Conservation (phyloP, 2,113 vertebrate genomes). For the Corvus moneduloides region DNA sequence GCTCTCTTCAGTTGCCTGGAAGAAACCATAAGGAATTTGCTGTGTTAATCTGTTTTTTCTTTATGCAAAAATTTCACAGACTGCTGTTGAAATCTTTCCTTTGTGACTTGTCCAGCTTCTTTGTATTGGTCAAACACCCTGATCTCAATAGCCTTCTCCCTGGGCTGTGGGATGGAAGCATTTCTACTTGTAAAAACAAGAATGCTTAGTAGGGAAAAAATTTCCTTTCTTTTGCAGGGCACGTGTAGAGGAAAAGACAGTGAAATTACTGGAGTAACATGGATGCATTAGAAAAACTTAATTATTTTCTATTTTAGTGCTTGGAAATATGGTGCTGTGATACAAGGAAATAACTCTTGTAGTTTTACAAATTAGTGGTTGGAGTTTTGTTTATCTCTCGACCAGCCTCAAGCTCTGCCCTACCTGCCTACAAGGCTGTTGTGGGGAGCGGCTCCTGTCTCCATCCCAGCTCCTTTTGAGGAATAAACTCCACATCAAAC, state of each 20-base stretch:
- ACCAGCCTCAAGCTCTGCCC: background rate
- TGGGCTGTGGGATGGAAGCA: background rate
- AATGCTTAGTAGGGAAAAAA: background rate
- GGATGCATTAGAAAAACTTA: background rate
- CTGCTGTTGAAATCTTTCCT: background rate
- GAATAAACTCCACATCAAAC: background rate
- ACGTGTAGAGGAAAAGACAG: background rate
- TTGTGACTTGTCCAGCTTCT: background rate
- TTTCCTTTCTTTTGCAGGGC: background rate
- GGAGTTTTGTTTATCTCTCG: background rate
- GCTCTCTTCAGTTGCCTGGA: background rate
- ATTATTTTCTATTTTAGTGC: background rate
- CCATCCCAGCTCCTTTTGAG: fast-evolving
- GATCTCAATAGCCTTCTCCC: background rate
- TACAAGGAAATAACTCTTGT: background rate
- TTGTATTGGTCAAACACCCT: background rate
- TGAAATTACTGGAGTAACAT: background rate
- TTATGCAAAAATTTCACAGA: background rate
- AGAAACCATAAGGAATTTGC: background rate
- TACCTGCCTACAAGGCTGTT: background rate
- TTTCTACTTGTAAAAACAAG: background rate
- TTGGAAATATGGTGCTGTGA: background rate
- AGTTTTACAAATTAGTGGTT: background rate
- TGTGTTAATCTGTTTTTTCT: background rate
- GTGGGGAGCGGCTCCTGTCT: background rate